These are phyloP conservation scores for Prietella phreatophila DNA, from an alignment of 2,113 vertebrate species.

Conservation along the genomic window DNA sequence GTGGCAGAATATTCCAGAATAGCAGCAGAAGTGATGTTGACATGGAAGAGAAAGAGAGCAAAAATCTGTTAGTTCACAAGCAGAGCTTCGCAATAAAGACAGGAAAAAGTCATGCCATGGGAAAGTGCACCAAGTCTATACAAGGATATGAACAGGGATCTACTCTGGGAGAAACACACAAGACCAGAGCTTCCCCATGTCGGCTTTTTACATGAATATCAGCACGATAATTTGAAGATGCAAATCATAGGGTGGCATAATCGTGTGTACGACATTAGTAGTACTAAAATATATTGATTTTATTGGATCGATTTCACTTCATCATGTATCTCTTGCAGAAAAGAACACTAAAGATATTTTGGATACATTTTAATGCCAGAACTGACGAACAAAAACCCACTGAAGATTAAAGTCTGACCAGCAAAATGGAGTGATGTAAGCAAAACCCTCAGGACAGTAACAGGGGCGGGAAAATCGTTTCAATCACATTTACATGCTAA, in stretches of 20 bases:
- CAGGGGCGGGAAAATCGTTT: background rate
- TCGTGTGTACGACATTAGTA: background rate
- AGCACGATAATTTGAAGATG: background rate
- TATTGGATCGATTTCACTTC: background rate
- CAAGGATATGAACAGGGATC: background rate
- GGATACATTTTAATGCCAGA: background rate
- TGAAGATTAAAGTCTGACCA: background rate
- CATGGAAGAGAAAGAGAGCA: constrained; percentile 62
- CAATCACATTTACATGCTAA: background rate
- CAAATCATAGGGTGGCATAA: background rate
- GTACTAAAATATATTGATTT: background rate
- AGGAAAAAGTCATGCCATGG: constrained; percentile 37
- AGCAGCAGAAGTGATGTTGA: constrained; percentile 48
- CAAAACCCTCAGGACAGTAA: background rate
- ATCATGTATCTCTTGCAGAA: background rate
- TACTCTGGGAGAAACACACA: background rate
- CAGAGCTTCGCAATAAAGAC: background rate
- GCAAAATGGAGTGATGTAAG: background rate
- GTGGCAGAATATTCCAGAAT: constrained; percentile 3
- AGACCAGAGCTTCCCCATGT: background rate
- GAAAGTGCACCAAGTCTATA: background rate
- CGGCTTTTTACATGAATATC: background rate
- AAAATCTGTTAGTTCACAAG: constrained; percentile 4
- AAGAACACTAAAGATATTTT: background rate
- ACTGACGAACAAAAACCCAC: background rate